Percentiles rank a stretch among this genome's conserved stretches.
These are phyloP conservation scores for Vulpes ferrilata DNA, from an alignment of 2,113 vertebrate species.

Conservation along the genomic window DNA sequence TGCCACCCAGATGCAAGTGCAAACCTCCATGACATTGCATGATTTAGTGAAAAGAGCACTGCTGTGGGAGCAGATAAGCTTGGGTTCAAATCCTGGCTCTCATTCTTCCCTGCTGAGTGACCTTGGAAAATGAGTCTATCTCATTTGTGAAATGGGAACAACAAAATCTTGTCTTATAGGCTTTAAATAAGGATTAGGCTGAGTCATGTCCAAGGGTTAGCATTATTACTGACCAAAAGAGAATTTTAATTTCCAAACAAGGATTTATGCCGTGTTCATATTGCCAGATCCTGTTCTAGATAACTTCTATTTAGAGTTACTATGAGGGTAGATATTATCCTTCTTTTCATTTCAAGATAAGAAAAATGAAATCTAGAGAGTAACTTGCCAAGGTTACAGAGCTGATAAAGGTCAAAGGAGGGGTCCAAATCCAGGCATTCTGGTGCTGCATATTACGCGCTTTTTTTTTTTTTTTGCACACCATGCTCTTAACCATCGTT, in stretches of 20 bases:
- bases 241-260: constrained; percentile 6
- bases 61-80: neutral
- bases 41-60: neutral
- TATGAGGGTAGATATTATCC: neutral
- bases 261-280: neutral
- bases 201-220: neutral
- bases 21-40: neutral
- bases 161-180: neutral
- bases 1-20: neutral
- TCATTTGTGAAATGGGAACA: neutral
- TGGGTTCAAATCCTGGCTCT: neutral
- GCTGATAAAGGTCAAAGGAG: neutral
- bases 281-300: neutral
- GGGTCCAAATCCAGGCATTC: neutral
- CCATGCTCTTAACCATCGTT: neutral
- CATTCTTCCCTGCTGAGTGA: neutral
- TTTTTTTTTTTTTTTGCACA: neutral
- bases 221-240: constrained; percentile 16
- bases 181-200: constrained; percentile 12
- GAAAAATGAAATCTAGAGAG: neutral
- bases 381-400: neutral
- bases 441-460: neutral
- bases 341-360: neutral
- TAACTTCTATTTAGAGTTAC: neutral
- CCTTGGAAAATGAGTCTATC: neutral